These are phyloP conservation scores for Priocnemis perturbator DNA, from an alignment of 2,888 invertebrate species.

Conservation along the genomic window DNA sequence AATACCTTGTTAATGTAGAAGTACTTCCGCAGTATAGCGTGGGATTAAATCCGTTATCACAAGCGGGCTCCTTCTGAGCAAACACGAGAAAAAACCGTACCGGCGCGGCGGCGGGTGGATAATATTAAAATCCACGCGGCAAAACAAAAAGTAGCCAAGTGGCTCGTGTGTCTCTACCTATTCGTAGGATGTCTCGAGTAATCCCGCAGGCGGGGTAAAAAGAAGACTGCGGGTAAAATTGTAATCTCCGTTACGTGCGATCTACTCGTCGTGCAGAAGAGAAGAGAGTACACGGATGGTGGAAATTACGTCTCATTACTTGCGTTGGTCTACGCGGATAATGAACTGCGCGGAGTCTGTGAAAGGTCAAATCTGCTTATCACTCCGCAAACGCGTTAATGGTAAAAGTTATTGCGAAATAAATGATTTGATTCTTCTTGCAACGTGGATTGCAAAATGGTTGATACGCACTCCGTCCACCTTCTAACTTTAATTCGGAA, in stretches of 20 bases:
- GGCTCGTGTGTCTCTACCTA: not conserved
- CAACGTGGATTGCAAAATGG: too few species aligned
- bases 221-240: not conserved
- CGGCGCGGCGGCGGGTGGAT: not conserved
- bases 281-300: too few species aligned
- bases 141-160: constrained; percentile 10
- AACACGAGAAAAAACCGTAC: not conserved
- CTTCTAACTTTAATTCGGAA: too few species aligned
- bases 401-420: too few species aligned
- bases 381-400: too few species aligned
- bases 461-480: too few species aligned
- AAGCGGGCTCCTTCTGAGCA: not conserved
- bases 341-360: too few species aligned
- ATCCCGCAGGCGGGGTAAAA: not conserved
- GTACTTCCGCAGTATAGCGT: constrained; percentile 23
- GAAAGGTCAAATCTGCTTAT: too few species aligned
- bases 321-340: too few species aligned
- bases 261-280: too few species aligned
- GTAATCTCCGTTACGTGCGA: constrained; percentile 3
- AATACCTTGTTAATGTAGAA: constrained; percentile 41
- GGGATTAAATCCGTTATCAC: constrained; percentile 30
- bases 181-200: not conserved
- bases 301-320: too few species aligned
- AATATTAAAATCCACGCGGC: constrained; percentile 6
- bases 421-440: too few species aligned